Evolutionary conservation across 92 coral and sea anemone genomes (phyloP), one percentile per base, ranked within the genome.

Genomic region (Hydrozoanthus gracilis): DNA sequence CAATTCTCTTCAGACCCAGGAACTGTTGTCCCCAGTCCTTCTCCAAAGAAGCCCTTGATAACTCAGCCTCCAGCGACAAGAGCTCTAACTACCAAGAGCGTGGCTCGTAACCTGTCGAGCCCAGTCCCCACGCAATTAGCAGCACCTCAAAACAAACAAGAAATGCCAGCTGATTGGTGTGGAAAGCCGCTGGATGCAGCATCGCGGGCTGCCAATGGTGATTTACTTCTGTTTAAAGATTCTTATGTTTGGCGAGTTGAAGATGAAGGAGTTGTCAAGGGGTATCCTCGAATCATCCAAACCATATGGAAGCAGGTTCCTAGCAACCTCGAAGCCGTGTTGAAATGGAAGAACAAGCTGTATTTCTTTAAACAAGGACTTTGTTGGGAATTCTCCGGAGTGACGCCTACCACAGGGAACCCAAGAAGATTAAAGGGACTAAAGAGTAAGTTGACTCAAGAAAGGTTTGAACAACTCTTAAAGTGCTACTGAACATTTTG

Each of bases 191-290:
- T 74, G 79, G 58, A 74, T 17, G 79, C 79, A 8, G 61, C 47
- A 74, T 74, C 79, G 56, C 61, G 79, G 61, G 79, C 58, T 14
- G 79, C 79, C 51, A 74, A 50, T 74, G 79, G 79, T 27, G 79
- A 74, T 20, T 51, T 74, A 6, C 79, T 74, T 10, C 61, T 74
- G 6, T 74, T 74, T 50, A 74, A 74, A 17, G 61, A 44, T 0
- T 47, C 79, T 49, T 7, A 50, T 16, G 79, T 74, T 50, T 74
- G 79, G 79, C 48, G 18, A 51, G 56, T 74, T 13, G 39, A 15
- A 17, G 60, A 17, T 8, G 2, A 16, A n/a, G 79, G 39, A 60
- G 17, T 49, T 74, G 79, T 17, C 10, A 74, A 74, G 44, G 79
- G 79, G 5, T 74, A 74, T 17, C 79, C 79, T 9, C 44, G 62